phyloP scores from a whole-genome alignment of 2,113 vertebrate genomes.

The Prietella phreatophila region DNA sequence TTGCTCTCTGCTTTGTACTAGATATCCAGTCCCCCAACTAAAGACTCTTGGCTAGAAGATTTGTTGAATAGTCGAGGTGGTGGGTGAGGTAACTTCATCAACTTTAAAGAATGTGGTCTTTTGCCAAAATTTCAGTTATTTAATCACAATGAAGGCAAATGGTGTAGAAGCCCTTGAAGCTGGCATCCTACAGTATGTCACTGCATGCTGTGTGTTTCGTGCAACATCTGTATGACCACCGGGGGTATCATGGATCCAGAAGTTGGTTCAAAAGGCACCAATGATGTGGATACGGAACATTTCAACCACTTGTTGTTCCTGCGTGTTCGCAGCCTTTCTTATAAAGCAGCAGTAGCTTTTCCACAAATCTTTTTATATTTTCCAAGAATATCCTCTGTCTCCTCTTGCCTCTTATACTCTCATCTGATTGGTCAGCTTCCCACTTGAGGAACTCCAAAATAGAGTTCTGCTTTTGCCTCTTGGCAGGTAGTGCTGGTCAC shows the following conservation, averaged over 20 bases:
- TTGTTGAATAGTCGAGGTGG: background rate
- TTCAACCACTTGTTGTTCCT: background rate
- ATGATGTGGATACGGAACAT: background rate
- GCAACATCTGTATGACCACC: background rate
- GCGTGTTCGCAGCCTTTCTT: background rate
- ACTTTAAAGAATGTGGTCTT: background rate
- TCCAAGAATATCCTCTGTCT: background rate
- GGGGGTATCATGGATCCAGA: background rate
- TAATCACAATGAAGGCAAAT: background rate
- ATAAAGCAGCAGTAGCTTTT: background rate
- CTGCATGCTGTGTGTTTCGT: background rate
- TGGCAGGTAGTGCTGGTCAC: background rate
- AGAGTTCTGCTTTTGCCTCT: background rate
- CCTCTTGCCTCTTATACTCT: background rate
- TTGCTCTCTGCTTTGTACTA: background rate
- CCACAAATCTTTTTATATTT: background rate
- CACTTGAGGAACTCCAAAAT: background rate
- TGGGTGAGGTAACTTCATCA: too few relatives aligned
- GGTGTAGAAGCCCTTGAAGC: background rate
- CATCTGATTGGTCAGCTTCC: background rate
- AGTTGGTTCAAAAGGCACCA: background rate
- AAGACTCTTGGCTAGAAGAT: background rate
- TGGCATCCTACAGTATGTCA: background rate
- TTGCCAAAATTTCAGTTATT: background rate
- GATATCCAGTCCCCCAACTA: background rate